Evolutionary conservation across 2,888 invertebrate species (phyloP).

Genomic region (Nomada hirtipes): DNA sequence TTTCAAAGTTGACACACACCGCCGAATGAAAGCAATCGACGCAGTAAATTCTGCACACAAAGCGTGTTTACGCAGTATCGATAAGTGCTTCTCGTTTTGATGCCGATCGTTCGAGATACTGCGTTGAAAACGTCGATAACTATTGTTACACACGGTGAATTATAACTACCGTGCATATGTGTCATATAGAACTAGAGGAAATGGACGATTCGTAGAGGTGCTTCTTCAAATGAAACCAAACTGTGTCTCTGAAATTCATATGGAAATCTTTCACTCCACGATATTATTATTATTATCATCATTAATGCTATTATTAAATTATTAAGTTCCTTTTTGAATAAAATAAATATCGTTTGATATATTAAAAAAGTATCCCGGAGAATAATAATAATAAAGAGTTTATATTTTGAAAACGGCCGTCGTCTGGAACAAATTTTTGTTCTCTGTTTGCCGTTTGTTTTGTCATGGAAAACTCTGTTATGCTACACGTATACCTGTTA

Average conservation of each 20-base stretch:
- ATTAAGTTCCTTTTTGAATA: too few relatives aligned
- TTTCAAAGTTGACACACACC: slow-evolving; percentile 33
- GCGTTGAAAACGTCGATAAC: slow-evolving; percentile 21
- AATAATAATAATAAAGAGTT: too few relatives aligned
- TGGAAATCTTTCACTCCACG: too few relatives aligned
- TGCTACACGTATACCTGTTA: neutral
- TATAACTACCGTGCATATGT: slow-evolving; percentile 15
- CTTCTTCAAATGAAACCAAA: too few relatives aligned
- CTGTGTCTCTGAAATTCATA: too few relatives aligned
- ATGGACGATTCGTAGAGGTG: neutral
- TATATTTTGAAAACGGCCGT: too few relatives aligned
- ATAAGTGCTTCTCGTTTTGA: slow-evolving; percentile 54
- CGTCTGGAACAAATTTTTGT: too few relatives aligned
- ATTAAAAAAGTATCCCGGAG: too few relatives aligned
- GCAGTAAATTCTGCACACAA: slow-evolving; percentile 35
- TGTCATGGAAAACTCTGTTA: neutral
- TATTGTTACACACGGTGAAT: slow-evolving; percentile 1
- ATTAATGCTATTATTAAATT: too few relatives aligned
- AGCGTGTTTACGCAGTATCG: slow-evolving; percentile 40
- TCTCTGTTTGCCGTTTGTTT: neutral
- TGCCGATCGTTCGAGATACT: slow-evolving; percentile 37
- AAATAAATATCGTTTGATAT: too few relatives aligned
- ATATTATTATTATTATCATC: too few relatives aligned
- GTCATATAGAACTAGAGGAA: neutral
- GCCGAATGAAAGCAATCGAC: slow-evolving; percentile 30